Evolutionary conservation across 1,140 invertebrate species (phyloP).

Genomic region (Tetramorium parvispinum): DNA sequence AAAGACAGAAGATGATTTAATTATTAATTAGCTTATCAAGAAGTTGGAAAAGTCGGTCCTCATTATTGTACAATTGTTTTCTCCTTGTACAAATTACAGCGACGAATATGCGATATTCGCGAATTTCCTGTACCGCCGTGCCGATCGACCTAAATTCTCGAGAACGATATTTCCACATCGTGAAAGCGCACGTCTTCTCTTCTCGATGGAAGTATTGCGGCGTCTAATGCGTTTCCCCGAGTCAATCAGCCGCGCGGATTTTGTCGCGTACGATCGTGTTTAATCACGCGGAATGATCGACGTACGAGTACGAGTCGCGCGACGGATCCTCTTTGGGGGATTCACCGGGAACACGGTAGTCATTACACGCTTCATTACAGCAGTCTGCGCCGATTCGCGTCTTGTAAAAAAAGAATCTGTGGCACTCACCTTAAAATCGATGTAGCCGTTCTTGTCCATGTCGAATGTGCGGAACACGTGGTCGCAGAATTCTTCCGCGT

Average conservation of each 20-base stretch:
- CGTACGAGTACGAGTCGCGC: neutral
- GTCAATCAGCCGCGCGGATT: neutral
- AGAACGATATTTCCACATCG: neutral
- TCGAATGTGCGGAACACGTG: slow-evolving; percentile 99
- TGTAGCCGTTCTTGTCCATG: slow-evolving; percentile 99
- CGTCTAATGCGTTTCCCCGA: neutral
- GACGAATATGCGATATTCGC: slow-evolving; percentile 9
- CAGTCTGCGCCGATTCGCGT: neutral
- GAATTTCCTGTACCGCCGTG: neutral
- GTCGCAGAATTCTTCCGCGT: slow-evolving; percentile 99
- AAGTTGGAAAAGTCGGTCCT: too few species aligned
- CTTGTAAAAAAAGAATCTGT: neutral
- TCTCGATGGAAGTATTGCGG: neutral
- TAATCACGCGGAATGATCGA: slow-evolving; percentile 50
- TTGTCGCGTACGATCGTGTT: slow-evolving; percentile 1
- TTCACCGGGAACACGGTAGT: neutral
- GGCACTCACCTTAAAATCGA: slow-evolving; percentile 95
- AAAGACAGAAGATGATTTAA: too few species aligned
- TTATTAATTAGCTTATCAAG: too few species aligned
- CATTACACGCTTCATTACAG: slow-evolving; percentile 24
- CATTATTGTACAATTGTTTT: neutral
- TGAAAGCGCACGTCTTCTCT: neutral
- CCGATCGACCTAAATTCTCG: neutral
- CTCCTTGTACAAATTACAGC: neutral
- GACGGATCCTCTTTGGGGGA: neutral